Percentiles rank a stretch among this genome's conserved stretches.
Conservation (phyloP, 2,888 invertebrate genomes). For the Cephalotes varians region DNA sequence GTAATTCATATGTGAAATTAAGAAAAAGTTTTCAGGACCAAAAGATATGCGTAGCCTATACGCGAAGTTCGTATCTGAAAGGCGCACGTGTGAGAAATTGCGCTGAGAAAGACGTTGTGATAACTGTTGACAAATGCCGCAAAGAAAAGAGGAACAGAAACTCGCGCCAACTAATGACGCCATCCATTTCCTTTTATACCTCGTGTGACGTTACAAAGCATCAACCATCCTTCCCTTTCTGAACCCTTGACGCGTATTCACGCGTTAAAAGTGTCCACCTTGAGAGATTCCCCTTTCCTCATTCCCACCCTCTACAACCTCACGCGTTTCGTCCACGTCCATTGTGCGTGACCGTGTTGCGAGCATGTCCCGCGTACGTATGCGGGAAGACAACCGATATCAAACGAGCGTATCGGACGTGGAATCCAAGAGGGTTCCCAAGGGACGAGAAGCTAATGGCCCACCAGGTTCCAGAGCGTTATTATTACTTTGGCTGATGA, state of each 20-base stretch:
- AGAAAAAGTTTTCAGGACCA: not conserved
- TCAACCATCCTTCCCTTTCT: constrained; percentile 68
- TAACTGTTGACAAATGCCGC: constrained; percentile 85
- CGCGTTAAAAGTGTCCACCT: constrained; percentile 57
- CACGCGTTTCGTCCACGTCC: constrained; percentile 13
- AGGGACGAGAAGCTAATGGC: constrained; percentile 51
- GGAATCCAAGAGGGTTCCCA: constrained; percentile 46
- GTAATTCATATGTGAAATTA: not conserved
- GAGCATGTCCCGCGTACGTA: constrained; percentile 12
- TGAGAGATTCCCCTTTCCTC: constrained; percentile 15
- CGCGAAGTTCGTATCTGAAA: constrained; percentile 7
- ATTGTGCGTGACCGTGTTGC: constrained; percentile 24
- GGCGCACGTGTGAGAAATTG: constrained; percentile 72
- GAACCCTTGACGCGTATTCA: constrained; percentile 59
- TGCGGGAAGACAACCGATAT: constrained; percentile 51
- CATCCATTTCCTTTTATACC: constrained; percentile 86
- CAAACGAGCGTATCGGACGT: constrained; percentile 45
- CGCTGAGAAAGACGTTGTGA: constrained; percentile 84
- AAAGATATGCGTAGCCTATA: not conserved
- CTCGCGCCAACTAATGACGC: constrained; percentile 84
- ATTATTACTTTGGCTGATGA: constrained; percentile 54
- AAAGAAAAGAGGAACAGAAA: constrained; percentile 78
- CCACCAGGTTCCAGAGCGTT: constrained; percentile 44
- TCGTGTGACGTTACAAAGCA: constrained; percentile 84
- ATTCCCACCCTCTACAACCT: not conserved